A percentile compares a stretch with the other conserved stretches of the same genome.
Evolutionary conservation across 2,113 vertebrate species (phyloP).

Genomic region (Chloebia gouldiae): DNA sequence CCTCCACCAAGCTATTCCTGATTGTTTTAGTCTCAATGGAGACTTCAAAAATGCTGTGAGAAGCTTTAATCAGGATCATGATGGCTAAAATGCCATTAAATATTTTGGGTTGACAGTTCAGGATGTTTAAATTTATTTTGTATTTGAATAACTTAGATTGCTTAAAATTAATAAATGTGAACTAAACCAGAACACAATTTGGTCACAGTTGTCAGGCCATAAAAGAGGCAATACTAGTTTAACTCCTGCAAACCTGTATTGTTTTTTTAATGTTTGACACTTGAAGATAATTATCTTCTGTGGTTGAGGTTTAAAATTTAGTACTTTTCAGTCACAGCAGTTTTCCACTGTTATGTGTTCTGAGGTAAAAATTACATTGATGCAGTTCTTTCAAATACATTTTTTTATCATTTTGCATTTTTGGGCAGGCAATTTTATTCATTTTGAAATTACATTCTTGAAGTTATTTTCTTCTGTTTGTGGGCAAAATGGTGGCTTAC

Average conservation of each 20-base stretch:
- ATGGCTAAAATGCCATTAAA: not conserved
- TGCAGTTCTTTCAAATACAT: not conserved
- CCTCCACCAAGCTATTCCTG: not conserved
- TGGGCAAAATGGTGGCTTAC: not conserved
- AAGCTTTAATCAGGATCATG: not conserved
- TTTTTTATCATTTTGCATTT: not conserved
- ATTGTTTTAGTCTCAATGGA: not conserved
- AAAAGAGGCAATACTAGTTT: not conserved
- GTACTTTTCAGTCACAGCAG: not conserved
- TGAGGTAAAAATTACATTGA: not conserved
- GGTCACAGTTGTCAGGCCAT: not conserved
- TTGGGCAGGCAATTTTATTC: not conserved
- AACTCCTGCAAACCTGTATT: not conserved
- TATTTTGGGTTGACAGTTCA: not conserved
- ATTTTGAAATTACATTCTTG: not conserved
- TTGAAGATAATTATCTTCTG: not conserved
- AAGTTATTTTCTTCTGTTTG: not conserved
- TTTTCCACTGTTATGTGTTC: not conserved
- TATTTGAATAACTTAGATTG: not conserved
- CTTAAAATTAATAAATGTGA: not conserved
- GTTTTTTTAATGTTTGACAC: not conserved
- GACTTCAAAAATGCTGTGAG: not conserved
- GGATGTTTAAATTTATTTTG: not conserved
- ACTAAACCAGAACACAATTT: not conserved
- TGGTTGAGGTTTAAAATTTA: not conserved